These are phyloP conservation scores for Verasper variegatus DNA, from an alignment of 2,113 vertebrate genomes.

Conservation along the genomic window DNA sequence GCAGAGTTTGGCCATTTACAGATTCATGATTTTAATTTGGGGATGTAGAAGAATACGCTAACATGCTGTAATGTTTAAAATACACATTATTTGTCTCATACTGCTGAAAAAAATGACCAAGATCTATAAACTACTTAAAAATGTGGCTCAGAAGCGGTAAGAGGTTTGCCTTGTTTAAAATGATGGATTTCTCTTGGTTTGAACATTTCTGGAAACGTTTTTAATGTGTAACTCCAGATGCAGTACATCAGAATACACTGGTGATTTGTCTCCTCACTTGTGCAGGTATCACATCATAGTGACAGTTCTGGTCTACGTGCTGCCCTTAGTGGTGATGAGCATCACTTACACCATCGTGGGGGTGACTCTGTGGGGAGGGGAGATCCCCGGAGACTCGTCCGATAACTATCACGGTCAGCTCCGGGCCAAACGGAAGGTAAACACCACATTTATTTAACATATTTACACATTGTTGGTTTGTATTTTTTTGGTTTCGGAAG, in stretches of 20 bases:
- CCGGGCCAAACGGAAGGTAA: constrained; percentile 95
- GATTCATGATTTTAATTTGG: not conserved
- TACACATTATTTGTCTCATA: not conserved
- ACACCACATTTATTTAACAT: not conserved
- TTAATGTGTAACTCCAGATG: too few relatives aligned
- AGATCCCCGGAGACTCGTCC: constrained; percentile 94
- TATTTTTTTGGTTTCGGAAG: not conserved
- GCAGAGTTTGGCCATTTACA: not conserved
- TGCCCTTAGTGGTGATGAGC: constrained; percentile 94
- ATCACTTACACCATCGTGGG: constrained; percentile 96
- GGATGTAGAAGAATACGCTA: not conserved
- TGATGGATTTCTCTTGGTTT: too few relatives aligned
- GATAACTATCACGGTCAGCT: constrained; percentile 95
- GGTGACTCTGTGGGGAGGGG: constrained; percentile 94
- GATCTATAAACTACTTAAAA: too few relatives aligned
- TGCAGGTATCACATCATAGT: constrained; percentile 95
- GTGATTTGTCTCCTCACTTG: constrained; percentile 87
- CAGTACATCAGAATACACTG: constrained; percentile 61
- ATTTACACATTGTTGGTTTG: not conserved
- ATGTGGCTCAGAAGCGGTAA: too few relatives aligned
- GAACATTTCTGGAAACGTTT: too few relatives aligned
- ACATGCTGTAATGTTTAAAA: not conserved
- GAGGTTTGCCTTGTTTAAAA: too few relatives aligned
- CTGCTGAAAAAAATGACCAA: too few relatives aligned
- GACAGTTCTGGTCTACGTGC: constrained; percentile 90